Conservation (phyloP, 1,140 invertebrate genomes). For the Eriosoma lanigerum region DNA sequence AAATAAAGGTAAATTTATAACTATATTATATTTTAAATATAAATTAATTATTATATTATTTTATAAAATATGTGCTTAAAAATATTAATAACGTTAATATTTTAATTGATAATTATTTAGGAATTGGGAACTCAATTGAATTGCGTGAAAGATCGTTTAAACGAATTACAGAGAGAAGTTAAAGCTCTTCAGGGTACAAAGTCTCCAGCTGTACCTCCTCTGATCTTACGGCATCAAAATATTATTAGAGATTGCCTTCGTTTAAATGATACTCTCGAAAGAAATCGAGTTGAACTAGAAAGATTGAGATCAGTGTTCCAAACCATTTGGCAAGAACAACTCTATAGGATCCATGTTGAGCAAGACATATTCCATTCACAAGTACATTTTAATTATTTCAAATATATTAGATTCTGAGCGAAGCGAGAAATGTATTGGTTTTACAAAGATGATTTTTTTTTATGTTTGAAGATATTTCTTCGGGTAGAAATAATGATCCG, state of each 20-base stretch:
- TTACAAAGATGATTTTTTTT: too few species aligned
- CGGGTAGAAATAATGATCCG: too few species aligned
- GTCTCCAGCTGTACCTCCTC: slow-evolving; percentile 62
- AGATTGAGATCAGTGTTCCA: slow-evolving; percentile 66
- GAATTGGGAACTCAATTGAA: slow-evolving; percentile 67
- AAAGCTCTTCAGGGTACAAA: slow-evolving; percentile 61
- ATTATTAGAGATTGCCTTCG: slow-evolving; percentile 65
- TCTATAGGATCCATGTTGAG: slow-evolving; percentile 69
- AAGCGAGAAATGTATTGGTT: too few species aligned
- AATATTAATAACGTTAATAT: neutral
- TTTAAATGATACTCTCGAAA: slow-evolving; percentile 67
- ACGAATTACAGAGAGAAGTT: slow-evolving; percentile 67
- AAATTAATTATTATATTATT: neutral
- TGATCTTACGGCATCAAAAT: slow-evolving; percentile 64
- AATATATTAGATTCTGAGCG: too few species aligned
- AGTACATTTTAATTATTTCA: slow-evolving; percentile 57
- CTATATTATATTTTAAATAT: neutral
- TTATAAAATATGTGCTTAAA: neutral
- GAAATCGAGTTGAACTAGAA: slow-evolving; percentile 68
- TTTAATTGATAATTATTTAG: slow-evolving; percentile 55
- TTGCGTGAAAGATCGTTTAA: slow-evolving; percentile 66
- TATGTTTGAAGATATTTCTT: too few species aligned
- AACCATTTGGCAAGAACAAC: slow-evolving; percentile 69
- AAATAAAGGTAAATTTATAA: slow-evolving; percentile 61
- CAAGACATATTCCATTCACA: slow-evolving; percentile 70